Evolutionary conservation across 1,140 invertebrate species (phyloP).

Genomic region (Trichonephila inaurata): DNA sequence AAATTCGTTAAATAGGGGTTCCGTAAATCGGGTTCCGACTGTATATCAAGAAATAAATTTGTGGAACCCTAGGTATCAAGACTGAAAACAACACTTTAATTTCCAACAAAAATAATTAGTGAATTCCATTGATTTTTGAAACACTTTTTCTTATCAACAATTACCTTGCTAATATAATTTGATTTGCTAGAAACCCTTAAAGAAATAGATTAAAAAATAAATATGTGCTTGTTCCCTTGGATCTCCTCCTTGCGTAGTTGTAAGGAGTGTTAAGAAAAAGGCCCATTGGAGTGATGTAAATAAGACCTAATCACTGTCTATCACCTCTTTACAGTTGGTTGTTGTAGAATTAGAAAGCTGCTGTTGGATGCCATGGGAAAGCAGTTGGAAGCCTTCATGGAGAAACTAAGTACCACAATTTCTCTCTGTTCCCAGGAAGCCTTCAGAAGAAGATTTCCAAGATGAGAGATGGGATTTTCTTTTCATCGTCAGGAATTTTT

Average conservation of each 20-base stretch:
- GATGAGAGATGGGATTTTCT: conserved; percentile 36
- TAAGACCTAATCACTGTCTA: conserved; percentile 54
- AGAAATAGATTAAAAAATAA: neutral
- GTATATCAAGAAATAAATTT: no score
- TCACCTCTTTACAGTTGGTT: conserved; percentile 33
- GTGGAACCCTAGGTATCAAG: no score
- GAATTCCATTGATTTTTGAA: no score
- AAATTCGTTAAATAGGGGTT: no score
- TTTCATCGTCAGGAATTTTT: conserved; percentile 4
- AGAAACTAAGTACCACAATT: conserved; percentile 30
- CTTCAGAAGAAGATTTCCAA: neutral
- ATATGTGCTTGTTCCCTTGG: neutral
- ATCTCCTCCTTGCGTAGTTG: neutral
- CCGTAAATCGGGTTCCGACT: no score
- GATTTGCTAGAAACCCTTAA: no score
- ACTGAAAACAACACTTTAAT: no score
- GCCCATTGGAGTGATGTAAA: conserved; percentile 30
- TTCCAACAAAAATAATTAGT: no score
- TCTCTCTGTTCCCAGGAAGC: neutral
- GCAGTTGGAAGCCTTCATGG: neutral
- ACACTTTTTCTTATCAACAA: no score
- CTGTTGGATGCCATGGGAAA: conserved; percentile 37
- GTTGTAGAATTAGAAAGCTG: conserved; percentile 18
- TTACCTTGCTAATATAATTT: no score
- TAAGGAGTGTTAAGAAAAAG: conserved; percentile 1